Conservation (phyloP, 2,888 invertebrate species). For the Pimpla rufipes region DNA sequence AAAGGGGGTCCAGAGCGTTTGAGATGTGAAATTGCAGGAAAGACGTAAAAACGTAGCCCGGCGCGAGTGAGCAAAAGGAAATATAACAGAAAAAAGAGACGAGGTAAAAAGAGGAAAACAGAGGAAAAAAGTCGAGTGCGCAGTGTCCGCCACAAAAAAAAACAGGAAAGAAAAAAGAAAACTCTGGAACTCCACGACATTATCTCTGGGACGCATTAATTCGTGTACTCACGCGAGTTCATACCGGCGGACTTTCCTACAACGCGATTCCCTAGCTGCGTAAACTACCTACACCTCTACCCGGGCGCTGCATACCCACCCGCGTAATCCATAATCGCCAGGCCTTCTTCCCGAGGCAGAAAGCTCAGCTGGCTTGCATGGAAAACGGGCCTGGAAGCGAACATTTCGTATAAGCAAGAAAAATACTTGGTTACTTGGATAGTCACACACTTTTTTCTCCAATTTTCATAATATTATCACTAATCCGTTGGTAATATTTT, state of each 20-base stretch:
- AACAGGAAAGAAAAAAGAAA: conserved; percentile 35
- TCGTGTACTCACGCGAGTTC: conserved; percentile 63
- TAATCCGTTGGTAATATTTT: background rate
- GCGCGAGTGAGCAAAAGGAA: conserved; percentile 4
- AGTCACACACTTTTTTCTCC: background rate
- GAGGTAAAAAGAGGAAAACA: background rate
- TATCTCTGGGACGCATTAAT: conserved; percentile 65
- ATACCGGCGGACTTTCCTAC: conserved; percentile 54
- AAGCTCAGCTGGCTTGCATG: conserved; percentile 25
- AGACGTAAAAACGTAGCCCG: conserved; percentile 2
- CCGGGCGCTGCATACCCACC: conserved; percentile 22
- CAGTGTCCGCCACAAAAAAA: conserved; percentile 40
- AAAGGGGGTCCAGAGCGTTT: background rate
- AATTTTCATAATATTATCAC: background rate
- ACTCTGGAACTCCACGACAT: conserved; percentile 59
- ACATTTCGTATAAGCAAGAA: conserved; percentile 7
- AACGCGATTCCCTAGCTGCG: conserved; percentile 38
- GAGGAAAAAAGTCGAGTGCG: conserved; percentile 37
- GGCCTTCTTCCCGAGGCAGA: conserved; percentile 37
- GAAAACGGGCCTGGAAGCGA: conserved; percentile 3
- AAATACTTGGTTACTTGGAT: conserved; percentile 18
- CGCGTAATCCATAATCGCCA: conserved; percentile 57
- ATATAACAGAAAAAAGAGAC: background rate
- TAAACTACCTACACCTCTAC: conserved; percentile 22
- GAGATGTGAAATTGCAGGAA: conserved; percentile 8